These are phyloP conservation scores for Diacarnus erythraeanus DNA, from an alignment of 37 sponge, comb jelly and placozoan genomes.

Conservation along the genomic window DNA sequence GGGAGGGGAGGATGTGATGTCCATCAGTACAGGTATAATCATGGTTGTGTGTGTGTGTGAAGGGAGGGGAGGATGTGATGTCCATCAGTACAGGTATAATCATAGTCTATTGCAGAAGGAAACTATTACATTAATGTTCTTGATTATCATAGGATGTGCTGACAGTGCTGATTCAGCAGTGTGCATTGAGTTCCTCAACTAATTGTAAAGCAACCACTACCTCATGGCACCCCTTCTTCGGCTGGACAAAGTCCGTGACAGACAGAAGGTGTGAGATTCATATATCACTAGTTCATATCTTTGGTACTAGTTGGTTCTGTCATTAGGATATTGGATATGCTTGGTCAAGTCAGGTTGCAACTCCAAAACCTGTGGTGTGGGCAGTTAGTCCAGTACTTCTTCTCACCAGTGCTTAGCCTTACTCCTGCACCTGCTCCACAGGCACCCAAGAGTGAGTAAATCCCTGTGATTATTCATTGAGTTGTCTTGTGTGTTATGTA, in stretches of 20 bases:
- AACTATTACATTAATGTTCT: too few species aligned
- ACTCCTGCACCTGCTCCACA: constrained; percentile 41
- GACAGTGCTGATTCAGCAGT: constrained; percentile 6
- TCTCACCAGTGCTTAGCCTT: constrained; percentile 53
- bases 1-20: too few species aligned
- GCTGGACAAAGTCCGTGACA: constrained; percentile 32
- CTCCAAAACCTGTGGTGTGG: constrained; percentile 49
- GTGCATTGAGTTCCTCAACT: background rate
- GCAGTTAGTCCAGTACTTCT: constrained; percentile 36
- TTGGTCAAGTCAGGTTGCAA: constrained; percentile 41
- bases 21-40: too few species aligned
- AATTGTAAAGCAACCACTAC: constrained; percentile 2
- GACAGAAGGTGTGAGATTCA: constrained; percentile 51
- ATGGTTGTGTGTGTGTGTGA: too few species aligned
- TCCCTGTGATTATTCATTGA: background rate
- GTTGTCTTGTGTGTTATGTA: too few species aligned
- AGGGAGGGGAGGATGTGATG: too few species aligned
- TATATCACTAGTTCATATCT: background rate
- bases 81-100: too few species aligned
- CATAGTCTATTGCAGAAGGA: too few species aligned
- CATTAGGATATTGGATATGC: constrained; percentile 37
- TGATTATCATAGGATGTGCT: constrained; percentile 1
- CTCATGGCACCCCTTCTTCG: constrained; percentile 79
- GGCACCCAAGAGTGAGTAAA: constrained; percentile 2
- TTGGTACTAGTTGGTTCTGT: background rate